Conservation (phyloP, 2,113 vertebrate genomes). For the Oxyura jamaicensis region DNA sequence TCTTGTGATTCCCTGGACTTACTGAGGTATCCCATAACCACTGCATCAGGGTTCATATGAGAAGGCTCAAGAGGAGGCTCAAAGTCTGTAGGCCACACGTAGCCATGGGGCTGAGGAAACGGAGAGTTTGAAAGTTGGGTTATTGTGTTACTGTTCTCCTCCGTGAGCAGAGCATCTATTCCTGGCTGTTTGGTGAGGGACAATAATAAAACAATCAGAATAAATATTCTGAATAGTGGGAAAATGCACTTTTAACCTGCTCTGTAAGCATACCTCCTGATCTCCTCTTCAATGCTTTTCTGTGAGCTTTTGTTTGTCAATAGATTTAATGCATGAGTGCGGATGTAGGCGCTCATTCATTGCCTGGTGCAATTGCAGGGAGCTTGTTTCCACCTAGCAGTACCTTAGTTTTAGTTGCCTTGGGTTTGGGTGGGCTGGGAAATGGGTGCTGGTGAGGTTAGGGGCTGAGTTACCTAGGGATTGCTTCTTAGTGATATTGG, state of each 20-base stretch:
- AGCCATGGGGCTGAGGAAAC: neutral
- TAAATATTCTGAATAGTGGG: slow-evolving; percentile 22
- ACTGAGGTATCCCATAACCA: neutral
- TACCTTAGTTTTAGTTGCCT: neutral
- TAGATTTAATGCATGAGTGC: neutral
- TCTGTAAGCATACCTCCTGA: neutral
- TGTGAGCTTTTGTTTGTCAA: neutral
- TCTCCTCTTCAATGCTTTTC: neutral
- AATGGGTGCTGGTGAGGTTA: neutral
- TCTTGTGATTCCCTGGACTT: neutral
- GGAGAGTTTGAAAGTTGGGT: neutral
- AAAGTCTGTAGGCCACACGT: neutral
- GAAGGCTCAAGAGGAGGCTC: neutral
- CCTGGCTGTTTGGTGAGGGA: neutral
- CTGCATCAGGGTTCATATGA: neutral
- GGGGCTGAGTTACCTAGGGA: neutral
- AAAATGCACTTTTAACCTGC: slow-evolving; percentile 42
- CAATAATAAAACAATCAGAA: slow-evolving; percentile 14
- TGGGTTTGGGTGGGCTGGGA: neutral
- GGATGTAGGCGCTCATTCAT: neutral
- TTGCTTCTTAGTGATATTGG: neutral
- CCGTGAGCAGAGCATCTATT: neutral
- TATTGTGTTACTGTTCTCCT: neutral
- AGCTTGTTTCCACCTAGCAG: neutral
- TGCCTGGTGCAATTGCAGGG: neutral